phyloP scores from a whole-genome alignment of 2,797 vertebrate species.

The Sebastes vulpes region DNA sequence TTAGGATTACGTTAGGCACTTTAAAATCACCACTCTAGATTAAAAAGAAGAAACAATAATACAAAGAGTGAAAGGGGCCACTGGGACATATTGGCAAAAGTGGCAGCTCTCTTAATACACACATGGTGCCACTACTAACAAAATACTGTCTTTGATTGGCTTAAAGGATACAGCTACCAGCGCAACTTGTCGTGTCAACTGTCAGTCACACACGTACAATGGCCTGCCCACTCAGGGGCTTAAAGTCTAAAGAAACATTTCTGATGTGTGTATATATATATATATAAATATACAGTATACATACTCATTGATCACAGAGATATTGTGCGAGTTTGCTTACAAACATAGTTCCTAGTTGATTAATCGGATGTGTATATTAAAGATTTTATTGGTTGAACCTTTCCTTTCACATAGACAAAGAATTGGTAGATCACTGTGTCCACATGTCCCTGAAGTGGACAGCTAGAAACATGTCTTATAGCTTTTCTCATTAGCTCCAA shows the following conservation, averaged over 20 bases:
- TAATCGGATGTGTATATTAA: background rate
- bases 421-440: background rate
- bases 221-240: too few relatives aligned
- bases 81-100: background rate
- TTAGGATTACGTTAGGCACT: background rate
- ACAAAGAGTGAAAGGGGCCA: background rate
- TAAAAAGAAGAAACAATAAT: background rate
- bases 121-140: too few relatives aligned
- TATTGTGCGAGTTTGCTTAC: background rate
- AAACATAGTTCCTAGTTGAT: background rate
- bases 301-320: background rate
- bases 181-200: background rate
- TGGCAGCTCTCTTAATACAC: too few relatives aligned
- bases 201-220: too few relatives aligned
- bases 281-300: too few relatives aligned
- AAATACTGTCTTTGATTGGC: background rate
- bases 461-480: conserved; percentile 27
- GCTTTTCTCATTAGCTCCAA: conserved; percentile 42
- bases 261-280: too few relatives aligned
- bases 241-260: too few relatives aligned
- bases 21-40: background rate
- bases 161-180: background rate
- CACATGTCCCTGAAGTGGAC: conserved; percentile 12
- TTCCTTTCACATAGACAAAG: background rate
- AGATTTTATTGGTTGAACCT: background rate